phyloP scores from a whole-genome alignment of 2,113 vertebrate genomes.

The Triplophysa siluroides region DNA sequence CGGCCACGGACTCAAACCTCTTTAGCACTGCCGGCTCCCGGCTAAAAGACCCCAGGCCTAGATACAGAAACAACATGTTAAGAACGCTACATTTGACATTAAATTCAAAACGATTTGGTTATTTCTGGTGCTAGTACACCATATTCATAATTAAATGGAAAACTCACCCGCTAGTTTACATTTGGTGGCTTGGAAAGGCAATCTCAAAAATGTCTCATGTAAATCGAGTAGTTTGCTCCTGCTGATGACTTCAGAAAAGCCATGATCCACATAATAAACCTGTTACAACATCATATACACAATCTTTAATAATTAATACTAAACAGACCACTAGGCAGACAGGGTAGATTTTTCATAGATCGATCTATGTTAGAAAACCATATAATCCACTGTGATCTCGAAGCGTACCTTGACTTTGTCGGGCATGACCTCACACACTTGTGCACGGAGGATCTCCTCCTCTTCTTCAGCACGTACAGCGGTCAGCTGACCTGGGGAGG shows the following conservation, averaged over 20 bases:
- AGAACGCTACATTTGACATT: conserved; percentile 8
- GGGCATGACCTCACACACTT: conserved; percentile 77
- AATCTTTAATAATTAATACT: background rate
- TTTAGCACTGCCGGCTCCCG: conserved; percentile 84
- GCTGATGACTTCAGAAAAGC: conserved; percentile 86
- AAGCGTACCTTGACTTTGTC: conserved; percentile 86
- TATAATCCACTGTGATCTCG: conserved; percentile 22
- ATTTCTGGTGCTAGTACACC: background rate
- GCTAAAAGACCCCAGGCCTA: conserved; percentile 88
- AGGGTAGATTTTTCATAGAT: background rate
- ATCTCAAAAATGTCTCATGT: conserved; percentile 79
- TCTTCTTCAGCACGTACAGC: conserved; percentile 85
- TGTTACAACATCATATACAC: conserved; percentile 56
- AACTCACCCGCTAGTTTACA: conserved; percentile 92
- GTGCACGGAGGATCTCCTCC: conserved; percentile 87
- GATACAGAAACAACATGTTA: conserved; percentile 31
- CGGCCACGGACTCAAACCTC: conserved; percentile 84
- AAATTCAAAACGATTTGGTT: background rate
- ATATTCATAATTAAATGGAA: background rate
- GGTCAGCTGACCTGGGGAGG: conserved; percentile 80
- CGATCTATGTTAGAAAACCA: background rate
- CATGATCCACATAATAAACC: conserved; percentile 93
- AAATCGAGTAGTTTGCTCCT: conserved; percentile 84
- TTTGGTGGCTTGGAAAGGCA: conserved; percentile 91
- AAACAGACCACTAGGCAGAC: background rate